phyloP scores from a whole-genome alignment of 2,888 invertebrate species.

The Epirrita christyi region DNA sequence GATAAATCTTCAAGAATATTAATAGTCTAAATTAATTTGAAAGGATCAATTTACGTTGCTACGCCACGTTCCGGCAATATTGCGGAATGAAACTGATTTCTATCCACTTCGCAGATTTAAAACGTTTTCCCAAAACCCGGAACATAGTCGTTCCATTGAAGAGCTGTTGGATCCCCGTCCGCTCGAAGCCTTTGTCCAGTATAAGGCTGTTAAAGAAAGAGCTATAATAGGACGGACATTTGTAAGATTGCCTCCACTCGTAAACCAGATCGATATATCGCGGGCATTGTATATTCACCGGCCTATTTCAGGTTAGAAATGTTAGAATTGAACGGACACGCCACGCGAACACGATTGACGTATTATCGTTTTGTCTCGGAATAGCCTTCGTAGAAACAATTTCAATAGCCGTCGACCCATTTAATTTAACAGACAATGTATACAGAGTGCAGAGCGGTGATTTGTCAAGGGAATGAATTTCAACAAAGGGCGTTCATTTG shows the following conservation, averaged over 20 bases:
- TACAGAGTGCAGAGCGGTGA: constrained; percentile 73
- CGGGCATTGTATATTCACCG: constrained; percentile 73
- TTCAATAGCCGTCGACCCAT: constrained; percentile 73
- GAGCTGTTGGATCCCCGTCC: constrained; percentile 47
- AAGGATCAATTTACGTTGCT: constrained; percentile 37
- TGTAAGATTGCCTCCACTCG: constrained; percentile 63
- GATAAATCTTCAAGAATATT: constrained; percentile 41
- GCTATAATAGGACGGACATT: constrained; percentile 59
- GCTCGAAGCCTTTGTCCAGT: constrained; percentile 51
- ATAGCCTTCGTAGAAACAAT: constrained; percentile 74
- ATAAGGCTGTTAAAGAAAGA: constrained; percentile 57
- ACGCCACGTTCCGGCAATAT: constrained; percentile 28
- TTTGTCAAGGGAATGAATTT: constrained; percentile 83
- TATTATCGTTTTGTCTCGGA: constrained; percentile 74
- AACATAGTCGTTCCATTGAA: constrained; percentile 37
- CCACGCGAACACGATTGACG: constrained; percentile 70
- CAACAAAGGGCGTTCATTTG: constrained; percentile 81
- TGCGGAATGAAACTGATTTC: constrained; percentile 34
- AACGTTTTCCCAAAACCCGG: constrained; percentile 35
- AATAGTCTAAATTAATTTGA: constrained; percentile 39
- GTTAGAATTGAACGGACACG: constrained; percentile 63
- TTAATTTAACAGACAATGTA: constrained; percentile 79
- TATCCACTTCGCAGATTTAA: constrained; percentile 31
- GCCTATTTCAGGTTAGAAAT: constrained; percentile 64
- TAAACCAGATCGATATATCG: constrained; percentile 60